Percentiles rank a stretch among this genome's conserved stretches.
Evolutionary conservation across 2,113 vertebrate genomes (phyloP).

Genomic region (Pituophis catenifer): DNA sequence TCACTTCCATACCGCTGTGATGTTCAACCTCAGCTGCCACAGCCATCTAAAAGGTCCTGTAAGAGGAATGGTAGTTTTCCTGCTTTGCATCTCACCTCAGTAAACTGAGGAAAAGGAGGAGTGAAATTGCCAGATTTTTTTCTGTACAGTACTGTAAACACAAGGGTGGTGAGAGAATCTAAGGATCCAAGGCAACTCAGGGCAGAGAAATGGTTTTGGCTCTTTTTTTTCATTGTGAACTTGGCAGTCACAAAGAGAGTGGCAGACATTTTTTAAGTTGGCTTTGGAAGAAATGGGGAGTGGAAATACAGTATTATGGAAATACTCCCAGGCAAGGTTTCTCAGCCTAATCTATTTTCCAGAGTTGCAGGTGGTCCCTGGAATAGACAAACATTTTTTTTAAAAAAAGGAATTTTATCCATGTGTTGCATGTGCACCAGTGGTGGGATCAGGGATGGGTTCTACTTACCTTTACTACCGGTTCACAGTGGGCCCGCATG

Average conservation of each 20-base stretch:
- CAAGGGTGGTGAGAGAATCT: background rate
- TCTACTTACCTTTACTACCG: too few species aligned
- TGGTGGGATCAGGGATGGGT: too few species aligned
- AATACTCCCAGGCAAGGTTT: background rate
- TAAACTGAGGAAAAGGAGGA: background rate
- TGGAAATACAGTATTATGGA: background rate
- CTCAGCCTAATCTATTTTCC: background rate
- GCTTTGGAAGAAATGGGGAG: background rate
- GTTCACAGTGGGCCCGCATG: too few species aligned
- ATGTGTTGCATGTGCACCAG: background rate
- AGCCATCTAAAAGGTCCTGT: background rate
- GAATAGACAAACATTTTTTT: background rate
- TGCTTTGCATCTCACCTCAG: background rate
- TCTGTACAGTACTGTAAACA: background rate
- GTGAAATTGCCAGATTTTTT: background rate
- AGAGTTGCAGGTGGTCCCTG: background rate
- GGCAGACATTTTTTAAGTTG: background rate
- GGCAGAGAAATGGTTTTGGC: background rate
- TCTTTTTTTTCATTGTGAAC: background rate
- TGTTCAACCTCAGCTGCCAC: background rate
- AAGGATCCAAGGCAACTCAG: background rate
- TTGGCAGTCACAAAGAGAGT: background rate
- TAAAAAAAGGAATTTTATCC: background rate
- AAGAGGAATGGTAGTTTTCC: background rate
- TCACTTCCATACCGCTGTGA: background rate